A percentile compares a stretch with the other conserved stretches of the same genome.
Conservation (phyloP, 2,113 vertebrate genomes). For the Syngnathus scovelli region DNA sequence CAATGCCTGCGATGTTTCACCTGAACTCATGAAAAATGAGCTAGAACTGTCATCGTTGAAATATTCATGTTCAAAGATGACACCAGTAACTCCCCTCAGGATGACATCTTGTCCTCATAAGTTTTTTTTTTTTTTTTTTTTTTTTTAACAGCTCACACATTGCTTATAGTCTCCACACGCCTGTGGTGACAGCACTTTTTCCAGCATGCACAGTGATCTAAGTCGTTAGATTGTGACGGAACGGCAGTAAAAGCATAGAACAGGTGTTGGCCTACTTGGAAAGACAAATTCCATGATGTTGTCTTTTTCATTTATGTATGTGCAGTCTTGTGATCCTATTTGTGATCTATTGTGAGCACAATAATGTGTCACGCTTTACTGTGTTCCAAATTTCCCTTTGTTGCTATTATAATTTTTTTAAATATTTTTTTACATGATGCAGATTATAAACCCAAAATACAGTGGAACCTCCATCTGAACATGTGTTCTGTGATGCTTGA, state of each 20-base stretch:
- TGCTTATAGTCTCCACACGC: slow-evolving; percentile 13
- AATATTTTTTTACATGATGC: not conserved
- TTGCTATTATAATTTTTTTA: not conserved
- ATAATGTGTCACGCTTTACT: not conserved
- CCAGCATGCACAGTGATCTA: slow-evolving; percentile 40
- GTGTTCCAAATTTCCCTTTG: not conserved
- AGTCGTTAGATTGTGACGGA: slow-evolving; percentile 34
- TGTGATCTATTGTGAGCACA: slow-evolving; percentile 4
- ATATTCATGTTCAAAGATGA: slow-evolving; percentile 42
- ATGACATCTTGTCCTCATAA: slow-evolving; percentile 28
- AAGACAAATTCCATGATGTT: slow-evolving; percentile 3
- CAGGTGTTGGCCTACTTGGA: slow-evolving; percentile 59
- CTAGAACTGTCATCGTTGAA: slow-evolving; percentile 16
- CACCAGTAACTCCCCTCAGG: slow-evolving; percentile 20
- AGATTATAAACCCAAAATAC: not conserved
- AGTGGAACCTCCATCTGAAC: not conserved
- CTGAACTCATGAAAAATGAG: slow-evolving; percentile 17
- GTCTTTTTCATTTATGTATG: slow-evolving; percentile 32
- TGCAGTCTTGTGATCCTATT: slow-evolving; percentile 1
- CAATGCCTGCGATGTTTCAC: slow-evolving; percentile 16
- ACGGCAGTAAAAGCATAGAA: slow-evolving; percentile 40
- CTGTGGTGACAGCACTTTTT: slow-evolving; percentile 53
- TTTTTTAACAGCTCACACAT: slow-evolving; percentile 15
- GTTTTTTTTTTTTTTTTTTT: slow-evolving; percentile 1
- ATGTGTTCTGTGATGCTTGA: not conserved